These are phyloP conservation scores for Sitta europaea DNA, from an alignment of 2,113 vertebrate genomes.

Conservation along the genomic window DNA sequence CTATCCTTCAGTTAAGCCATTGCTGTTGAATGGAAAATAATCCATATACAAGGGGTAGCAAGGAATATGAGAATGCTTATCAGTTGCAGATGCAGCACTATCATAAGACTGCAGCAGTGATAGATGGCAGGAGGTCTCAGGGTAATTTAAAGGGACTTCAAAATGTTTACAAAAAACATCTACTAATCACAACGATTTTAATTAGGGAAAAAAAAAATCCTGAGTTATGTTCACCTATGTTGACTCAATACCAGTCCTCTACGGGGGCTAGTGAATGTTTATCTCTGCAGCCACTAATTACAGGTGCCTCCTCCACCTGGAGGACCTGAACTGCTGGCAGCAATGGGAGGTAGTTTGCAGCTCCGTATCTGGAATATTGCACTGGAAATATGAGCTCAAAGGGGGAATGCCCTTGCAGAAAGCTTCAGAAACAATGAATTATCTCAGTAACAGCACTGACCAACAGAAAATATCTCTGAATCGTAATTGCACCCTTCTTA, in stretches of 20 bases:
- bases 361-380: background rate
- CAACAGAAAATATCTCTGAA: background rate
- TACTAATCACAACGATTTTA: background rate
- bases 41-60: background rate
- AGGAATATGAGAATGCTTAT: background rate
- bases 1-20: conserved; percentile 2
- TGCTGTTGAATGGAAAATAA: background rate
- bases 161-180: background rate
- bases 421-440: background rate
- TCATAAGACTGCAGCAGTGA: background rate
- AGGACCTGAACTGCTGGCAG: background rate
- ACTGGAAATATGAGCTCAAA: background rate
- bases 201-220: background rate
- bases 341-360: background rate
- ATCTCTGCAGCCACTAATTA: background rate
- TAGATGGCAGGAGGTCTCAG: background rate
- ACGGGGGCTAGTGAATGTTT: background rate
- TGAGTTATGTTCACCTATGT: background rate
- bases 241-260: background rate
- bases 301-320: background rate
- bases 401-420: background rate
- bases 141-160: conserved; percentile 1
- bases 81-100: background rate
- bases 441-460: background rate
- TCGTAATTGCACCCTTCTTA: background rate